Conservation (phyloP, 2,888 invertebrate genomes). For the Drosophila suboccidentalis region DNA sequence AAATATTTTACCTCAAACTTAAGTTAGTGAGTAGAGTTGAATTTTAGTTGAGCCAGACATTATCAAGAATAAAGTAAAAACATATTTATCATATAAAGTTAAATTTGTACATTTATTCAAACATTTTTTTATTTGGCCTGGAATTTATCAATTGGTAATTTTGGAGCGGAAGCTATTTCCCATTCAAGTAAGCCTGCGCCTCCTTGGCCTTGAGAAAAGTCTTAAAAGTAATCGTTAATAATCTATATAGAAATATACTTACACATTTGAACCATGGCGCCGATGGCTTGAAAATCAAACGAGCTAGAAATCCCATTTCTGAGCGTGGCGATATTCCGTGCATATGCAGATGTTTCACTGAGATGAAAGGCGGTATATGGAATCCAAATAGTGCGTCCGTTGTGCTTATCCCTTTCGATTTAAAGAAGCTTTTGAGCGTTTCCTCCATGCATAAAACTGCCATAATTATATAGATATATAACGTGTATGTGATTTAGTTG, state of each 20-base stretch:
- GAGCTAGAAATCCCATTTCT: conserved; percentile 89
- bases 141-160: conserved; percentile 1
- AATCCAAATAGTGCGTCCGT: conserved; percentile 90
- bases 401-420: conserved; percentile 86
- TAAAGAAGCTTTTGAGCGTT: conserved; percentile 86
- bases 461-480: neutral
- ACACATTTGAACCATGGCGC: conserved; percentile 94
- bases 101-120: conserved; percentile 3
- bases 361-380: conserved; percentile 96
- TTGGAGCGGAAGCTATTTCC: conserved; percentile 1
- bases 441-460: conserved; percentile 87
- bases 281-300: conserved; percentile 90
- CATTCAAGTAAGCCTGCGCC: conserved; percentile 38
- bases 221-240: neutral
- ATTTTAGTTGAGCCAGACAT: neutral
- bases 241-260: conserved; percentile 78
- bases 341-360: conserved; percentile 92
- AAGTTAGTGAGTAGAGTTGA: neutral
- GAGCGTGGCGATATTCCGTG: conserved; percentile 93
- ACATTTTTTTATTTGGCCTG: conserved; percentile 9
- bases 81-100: neutral
- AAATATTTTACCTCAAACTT: neutral
- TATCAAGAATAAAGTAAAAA: neutral
- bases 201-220: conserved; percentile 40
- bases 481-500: neutral